These are phyloP conservation scores for Neodon shergylaensis DNA, from an alignment of 2,113 vertebrate species.

Conservation along the genomic window DNA sequence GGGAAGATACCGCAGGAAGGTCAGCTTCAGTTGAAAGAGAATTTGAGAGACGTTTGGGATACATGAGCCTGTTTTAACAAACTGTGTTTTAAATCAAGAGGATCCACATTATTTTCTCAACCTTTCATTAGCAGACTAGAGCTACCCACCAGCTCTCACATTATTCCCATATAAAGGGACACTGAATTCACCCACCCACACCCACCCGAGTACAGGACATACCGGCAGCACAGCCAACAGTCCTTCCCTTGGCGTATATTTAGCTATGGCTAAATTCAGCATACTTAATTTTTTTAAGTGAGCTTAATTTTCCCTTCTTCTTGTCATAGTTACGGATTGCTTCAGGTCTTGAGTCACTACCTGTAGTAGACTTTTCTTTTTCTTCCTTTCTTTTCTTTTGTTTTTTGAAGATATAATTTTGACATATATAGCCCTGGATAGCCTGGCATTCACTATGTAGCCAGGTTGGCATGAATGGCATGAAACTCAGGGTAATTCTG, in stretches of 20 bases:
- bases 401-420: background rate
- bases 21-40: background rate
- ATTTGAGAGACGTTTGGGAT: background rate
- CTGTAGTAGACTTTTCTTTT: background rate
- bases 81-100: background rate
- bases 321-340: background rate
- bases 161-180: background rate
- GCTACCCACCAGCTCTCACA: background rate
- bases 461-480: background rate
- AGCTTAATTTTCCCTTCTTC: background rate
- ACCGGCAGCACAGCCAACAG: background rate
- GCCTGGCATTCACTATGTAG: background rate
- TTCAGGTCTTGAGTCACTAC: background rate
- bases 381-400: background rate
- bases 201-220: background rate
- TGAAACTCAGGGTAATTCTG: background rate
- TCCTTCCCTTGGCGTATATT: background rate
- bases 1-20: background rate
- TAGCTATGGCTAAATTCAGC: background rate
- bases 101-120: background rate
- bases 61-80: background rate
- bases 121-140: conserved; percentile 9
- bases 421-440: no score
- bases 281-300: background rate
- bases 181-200: background rate